These are phyloP conservation scores for Sciurus vulgaris DNA, from an alignment of 2,797 vertebrate species.

Conservation along the genomic window DNA sequence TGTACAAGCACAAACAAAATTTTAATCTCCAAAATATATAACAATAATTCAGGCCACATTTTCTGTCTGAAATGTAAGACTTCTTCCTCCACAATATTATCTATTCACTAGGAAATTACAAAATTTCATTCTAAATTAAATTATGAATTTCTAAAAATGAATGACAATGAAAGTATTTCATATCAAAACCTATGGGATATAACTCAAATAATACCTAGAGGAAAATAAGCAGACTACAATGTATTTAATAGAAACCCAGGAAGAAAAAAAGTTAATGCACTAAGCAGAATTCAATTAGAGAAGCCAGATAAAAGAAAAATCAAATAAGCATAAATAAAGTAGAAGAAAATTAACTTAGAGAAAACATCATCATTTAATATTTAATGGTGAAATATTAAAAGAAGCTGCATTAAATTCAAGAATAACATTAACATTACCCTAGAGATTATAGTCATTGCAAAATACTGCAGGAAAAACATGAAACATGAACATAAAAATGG, in stretches of 20 bases:
- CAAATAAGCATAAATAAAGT: constrained; percentile 69
- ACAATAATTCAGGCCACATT: neutral
- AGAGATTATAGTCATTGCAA: constrained; percentile 14
- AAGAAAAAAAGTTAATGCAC: constrained; percentile 47
- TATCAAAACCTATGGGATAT: constrained; percentile 10
- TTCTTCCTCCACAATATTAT: neutral
- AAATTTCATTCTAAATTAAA: constrained; percentile 61
- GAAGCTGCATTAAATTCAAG: constrained; percentile 35
- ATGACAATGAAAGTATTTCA: neutral
- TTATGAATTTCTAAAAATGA: constrained; percentile 26
- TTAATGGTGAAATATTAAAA: constrained; percentile 63
- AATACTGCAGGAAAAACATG: neutral
- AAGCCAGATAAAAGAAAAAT: constrained; percentile 70
- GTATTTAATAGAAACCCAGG: constrained; percentile 41
- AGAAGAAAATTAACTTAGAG: constrained; percentile 67
- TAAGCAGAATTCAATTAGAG: constrained; percentile 69
- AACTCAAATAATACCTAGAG: constrained; percentile 17
- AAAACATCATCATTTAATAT: constrained; percentile 31
- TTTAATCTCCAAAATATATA: neutral
- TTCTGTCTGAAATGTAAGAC: constrained; percentile 6
- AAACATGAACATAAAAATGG: neutral
- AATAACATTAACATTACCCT: constrained; percentile 52
- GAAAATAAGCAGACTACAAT: neutral
- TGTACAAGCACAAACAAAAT: neutral
- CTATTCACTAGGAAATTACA: neutral